A percentile compares a stretch with the other conserved stretches of the same genome.
These are phyloP conservation scores for Mactra quadrangularis DNA, from an alignment of 1,140 invertebrate species.

Conservation along the genomic window DNA sequence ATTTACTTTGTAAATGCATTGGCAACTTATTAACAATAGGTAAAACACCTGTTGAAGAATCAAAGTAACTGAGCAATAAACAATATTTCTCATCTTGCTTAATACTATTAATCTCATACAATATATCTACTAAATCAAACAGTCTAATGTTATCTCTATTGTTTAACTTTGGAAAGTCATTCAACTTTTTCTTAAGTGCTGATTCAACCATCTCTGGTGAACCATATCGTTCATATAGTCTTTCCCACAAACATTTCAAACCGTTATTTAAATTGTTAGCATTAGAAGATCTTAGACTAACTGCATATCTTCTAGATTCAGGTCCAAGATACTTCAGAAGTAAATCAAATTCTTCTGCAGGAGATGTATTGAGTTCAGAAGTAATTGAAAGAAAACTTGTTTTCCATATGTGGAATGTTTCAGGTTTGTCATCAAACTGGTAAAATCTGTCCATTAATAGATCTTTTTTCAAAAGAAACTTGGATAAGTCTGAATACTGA, in stretches of 20 bases:
- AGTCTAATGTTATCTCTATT: slow-evolving; percentile 61
- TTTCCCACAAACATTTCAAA: slow-evolving; percentile 43
- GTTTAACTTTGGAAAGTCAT: slow-evolving; percentile 44
- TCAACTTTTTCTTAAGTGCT: slow-evolving; percentile 41
- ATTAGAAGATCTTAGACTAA: slow-evolving; percentile 24
- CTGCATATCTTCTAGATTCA: slow-evolving; percentile 17
- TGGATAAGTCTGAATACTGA: too few relatives aligned
- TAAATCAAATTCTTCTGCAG: slow-evolving; percentile 59
- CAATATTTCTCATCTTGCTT: slow-evolving; percentile 56
- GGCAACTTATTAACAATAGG: slow-evolving; percentile 65
- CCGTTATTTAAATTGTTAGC: not conserved
- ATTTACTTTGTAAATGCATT: slow-evolving; percentile 62
- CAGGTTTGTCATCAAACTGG: slow-evolving; percentile 48
- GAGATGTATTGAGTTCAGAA: slow-evolving; percentile 15
- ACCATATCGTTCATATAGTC: slow-evolving; percentile 55
- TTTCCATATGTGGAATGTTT: slow-evolving; percentile 47
- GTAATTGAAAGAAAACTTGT: slow-evolving; percentile 34
- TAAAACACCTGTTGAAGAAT: slow-evolving; percentile 54
- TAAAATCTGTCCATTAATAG: slow-evolving; percentile 24
- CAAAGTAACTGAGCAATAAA: slow-evolving; percentile 51
- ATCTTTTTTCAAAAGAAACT: slow-evolving; percentile 60
- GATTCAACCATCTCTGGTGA: slow-evolving; percentile 51
- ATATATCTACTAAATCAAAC: slow-evolving; percentile 63
- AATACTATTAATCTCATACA: slow-evolving; percentile 62
- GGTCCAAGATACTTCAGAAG: slow-evolving; percentile 57